A percentile compares a stretch with the other conserved stretches of the same genome.
Conservation (phyloP, 2,797 vertebrate genomes). For the Chrosomus eos region DNA sequence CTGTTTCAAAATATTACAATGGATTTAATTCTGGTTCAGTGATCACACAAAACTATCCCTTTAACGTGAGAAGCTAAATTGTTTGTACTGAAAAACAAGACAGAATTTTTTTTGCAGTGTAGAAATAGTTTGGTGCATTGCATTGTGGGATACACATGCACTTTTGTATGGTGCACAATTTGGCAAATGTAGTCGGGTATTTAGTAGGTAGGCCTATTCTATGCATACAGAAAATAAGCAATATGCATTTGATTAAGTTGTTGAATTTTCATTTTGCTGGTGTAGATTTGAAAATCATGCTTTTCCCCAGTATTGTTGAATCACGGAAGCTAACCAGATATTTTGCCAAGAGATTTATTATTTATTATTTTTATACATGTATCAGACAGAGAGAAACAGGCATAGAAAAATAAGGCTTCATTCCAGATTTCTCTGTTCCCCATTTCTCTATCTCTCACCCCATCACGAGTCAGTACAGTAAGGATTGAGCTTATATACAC, state of each 20-base stretch:
- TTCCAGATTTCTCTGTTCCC: no score
- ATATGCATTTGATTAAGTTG: background rate
- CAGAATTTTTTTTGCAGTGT: background rate
- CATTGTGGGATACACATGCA: background rate
- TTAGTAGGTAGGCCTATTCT: background rate
- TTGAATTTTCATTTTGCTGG: background rate
- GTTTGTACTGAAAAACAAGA: background rate
- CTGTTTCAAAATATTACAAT: background rate
- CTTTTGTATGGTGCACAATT: background rate
- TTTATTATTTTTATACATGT: no score
- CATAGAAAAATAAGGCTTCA: no score
- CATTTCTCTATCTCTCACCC: no score
- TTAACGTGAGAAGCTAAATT: background rate
- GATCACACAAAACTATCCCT: background rate
- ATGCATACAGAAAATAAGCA: background rate
- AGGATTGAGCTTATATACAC: no score
- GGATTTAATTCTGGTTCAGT: background rate
- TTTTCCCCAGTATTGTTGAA: no score
- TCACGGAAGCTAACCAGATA: no score
- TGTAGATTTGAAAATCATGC: no score
- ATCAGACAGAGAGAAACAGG: no score
- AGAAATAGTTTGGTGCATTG: background rate
- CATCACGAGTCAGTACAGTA: no score
- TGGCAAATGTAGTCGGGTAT: background rate
- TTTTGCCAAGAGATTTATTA: no score